phyloP scores from a whole-genome alignment of 2,888 invertebrate species.

The Thereva unica region DNA sequence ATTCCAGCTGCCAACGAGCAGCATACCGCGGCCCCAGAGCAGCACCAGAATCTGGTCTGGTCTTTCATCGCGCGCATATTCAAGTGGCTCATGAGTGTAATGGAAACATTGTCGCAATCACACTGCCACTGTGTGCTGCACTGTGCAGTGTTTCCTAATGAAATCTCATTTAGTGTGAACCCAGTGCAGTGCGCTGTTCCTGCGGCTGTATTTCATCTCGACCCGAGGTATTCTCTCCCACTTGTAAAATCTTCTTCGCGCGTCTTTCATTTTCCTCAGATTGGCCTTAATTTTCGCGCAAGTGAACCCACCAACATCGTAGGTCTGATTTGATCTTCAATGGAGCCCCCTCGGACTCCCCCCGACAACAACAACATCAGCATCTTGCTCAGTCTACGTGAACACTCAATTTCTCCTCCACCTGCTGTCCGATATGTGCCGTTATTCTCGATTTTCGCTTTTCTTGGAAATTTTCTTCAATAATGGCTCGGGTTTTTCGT shows the following conservation, averaged over 20 bases:
- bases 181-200: no score
- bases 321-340: background rate
- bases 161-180: no score
- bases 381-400: background rate
- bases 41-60: background rate
- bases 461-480: background rate
- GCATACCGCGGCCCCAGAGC: background rate
- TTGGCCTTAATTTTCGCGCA: conserved; percentile 13
- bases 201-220: no score
- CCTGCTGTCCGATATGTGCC: conserved; percentile 1
- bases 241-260: background rate
- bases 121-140: no score
- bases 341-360: background rate
- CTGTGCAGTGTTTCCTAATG: no score
- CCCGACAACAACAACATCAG: no score
- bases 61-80: no score
- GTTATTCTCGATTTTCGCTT: conserved; percentile 15
- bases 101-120: no score
- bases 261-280: background rate
- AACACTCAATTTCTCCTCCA: background rate
- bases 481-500: background rate
- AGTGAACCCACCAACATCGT: background rate
- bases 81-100: no score
- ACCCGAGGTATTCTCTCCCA: background rate
- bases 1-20: background rate